Conservation (phyloP, 2,888 invertebrate species). For the Micropterix aruncella region DNA sequence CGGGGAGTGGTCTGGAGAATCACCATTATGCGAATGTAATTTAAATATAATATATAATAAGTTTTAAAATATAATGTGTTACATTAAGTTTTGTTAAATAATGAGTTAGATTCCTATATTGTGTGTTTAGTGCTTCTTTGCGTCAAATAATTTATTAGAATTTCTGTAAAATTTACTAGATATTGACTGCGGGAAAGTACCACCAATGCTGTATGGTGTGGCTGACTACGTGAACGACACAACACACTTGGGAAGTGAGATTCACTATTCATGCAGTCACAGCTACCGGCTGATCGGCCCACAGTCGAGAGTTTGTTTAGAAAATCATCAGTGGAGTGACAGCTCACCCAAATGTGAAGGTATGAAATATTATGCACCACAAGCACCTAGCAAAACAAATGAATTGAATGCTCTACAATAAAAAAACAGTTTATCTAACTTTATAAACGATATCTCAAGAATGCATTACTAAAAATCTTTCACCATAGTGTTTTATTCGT, state of each 20-base stretch:
- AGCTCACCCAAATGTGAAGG: constrained; percentile 77
- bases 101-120: constrained; percentile 3
- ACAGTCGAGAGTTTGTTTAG: constrained; percentile 54
- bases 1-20: constrained; percentile 73
- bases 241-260: constrained; percentile 68
- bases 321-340: constrained; percentile 73
- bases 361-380: too few species aligned
- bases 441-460: too few species aligned
- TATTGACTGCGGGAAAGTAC: constrained; percentile 78
- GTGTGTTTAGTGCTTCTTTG: too few species aligned
- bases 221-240: constrained; percentile 63
- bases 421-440: too few species aligned
- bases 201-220: constrained; percentile 63
- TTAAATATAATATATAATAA: constrained; percentile 3
- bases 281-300: constrained; percentile 70
- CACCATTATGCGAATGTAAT: constrained; percentile 77
- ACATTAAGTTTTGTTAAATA: constrained; percentile 5
- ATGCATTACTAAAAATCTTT: too few species aligned
- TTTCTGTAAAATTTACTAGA: constrained; percentile 49
- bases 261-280: constrained; percentile 64
- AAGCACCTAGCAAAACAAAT: too few species aligned
- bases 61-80: not conserved
- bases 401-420: too few species aligned
- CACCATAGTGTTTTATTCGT: too few species aligned
- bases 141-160: too few species aligned